Evolutionary conservation across 2,888 invertebrate species (phyloP), one percentile per base, ranked within the genome.

Genomic region (Andrena camellia): DNA sequence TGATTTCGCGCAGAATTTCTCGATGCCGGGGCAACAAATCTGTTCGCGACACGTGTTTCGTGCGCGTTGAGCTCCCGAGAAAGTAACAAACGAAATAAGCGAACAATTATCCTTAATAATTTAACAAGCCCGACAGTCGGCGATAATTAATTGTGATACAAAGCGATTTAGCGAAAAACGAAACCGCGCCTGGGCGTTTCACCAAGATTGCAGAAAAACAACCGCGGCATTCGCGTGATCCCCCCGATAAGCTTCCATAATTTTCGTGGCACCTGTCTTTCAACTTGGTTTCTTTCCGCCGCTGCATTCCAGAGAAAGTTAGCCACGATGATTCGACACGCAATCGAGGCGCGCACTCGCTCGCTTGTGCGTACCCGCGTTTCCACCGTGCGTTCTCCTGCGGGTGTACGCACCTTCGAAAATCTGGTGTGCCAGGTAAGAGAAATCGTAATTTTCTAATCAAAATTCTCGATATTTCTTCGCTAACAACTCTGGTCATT

Each of bases 251-350:
- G 63, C 35, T 20, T 31, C 52, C 35, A 60, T 59, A 62, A 78
- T 85, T 85, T 57, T 78, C 62, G 76, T 68, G 68, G 60, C 79
- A 77, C 60, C 81, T 78, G 81, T 70, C 81, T 67, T 60, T 62
- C 83, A 63, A 20, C 35, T 78, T 63, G 75, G 72, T 86, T 84
- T 85, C 80, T 81, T 85, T 81, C 71, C 66, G 69, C 57, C 52
- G 29, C 75, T 67, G 85, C 85, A 90, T 90, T 90, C 87, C 89
- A 82, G 90, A 88, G 90, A 91, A 90, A 91, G 91, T 90, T 86
- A 84, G 72, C 67, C 50, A 76, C 71, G 83, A 83, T 68, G 79
- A 75, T 69, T 70, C 59, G 68, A 23, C 75, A 73, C 73, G 77
- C 75, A 67, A 83, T 29, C 71, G 50, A 52, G 50, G 13, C 67